Conservation (phyloP, 2,888 invertebrate genomes). For the Melanargia galathea region DNA sequence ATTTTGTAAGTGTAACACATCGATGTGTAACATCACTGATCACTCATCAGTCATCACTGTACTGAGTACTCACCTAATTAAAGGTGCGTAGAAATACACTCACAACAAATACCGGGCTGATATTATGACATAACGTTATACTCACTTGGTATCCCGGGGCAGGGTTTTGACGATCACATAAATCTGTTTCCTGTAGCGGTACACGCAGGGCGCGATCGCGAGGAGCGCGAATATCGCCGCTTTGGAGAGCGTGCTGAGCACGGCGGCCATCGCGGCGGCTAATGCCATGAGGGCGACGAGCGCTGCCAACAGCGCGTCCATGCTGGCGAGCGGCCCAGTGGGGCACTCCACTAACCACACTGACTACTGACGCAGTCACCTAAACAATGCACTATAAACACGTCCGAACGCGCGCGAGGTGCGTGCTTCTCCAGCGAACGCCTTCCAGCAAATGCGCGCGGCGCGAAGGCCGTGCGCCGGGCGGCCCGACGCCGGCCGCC, state of each 20-base stretch:
- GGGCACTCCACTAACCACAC: constrained; percentile 54
- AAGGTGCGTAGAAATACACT: constrained; percentile 1
- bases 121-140: constrained; percentile 42
- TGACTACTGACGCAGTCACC: constrained; percentile 40
- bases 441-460: constrained; percentile 49
- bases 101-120: neutral
- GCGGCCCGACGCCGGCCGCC: constrained; percentile 23
- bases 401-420: constrained; percentile 50
- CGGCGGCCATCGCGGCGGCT: constrained; percentile 80
- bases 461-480: constrained; percentile 50
- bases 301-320: constrained; percentile 80
- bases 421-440: constrained; percentile 55
- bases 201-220: constrained; percentile 78
- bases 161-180: constrained; percentile 85
- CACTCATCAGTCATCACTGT: no score
- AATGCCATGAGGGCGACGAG: constrained; percentile 79
- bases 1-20: no score
- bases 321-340: constrained; percentile 75
- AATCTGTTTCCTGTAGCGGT: constrained; percentile 80
- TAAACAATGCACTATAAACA: constrained; percentile 45
- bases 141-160: constrained; percentile 86
- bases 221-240: constrained; percentile 87
- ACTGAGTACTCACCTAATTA: neutral
- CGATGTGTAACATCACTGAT: no score
- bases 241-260: constrained; percentile 84